Base-by-base conservation (phyloP, 1,140 invertebrate genomes). In the Amyelois transitella region DNA sequence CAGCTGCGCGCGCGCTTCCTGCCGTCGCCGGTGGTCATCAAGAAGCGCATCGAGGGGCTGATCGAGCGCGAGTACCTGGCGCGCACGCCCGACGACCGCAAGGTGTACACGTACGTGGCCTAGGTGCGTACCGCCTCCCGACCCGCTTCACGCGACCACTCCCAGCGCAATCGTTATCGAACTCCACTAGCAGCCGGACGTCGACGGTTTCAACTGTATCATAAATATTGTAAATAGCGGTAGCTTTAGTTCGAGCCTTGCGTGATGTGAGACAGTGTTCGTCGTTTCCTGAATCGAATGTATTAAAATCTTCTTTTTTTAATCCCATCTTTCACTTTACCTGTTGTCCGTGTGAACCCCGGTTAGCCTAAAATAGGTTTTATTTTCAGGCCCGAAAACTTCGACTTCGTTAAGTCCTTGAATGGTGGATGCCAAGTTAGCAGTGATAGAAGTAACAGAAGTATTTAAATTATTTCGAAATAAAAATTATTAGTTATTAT, bases 51-150 rank as follows among this genome's bases (percentile, higher is more conserved):
- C 80, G 98, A 99, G 91, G 97, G 97, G 50, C 93, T 99, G 66
- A 99, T 99, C 84, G 98, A 99, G 90, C 91, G 98, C 67, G 98
- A 99, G 91, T 99, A 99, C 91, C 91, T 99, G 78, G 96, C 97
- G 56, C 93, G 98, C 88, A 98, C 97, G 70, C 93, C 96, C 56
- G 97, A 99, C 89, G 97, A 99, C 91, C 94, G 95, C 86, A 97
- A 97, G 92, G 92, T 96, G 66, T 97, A 97, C 90, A 96, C 95
- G 64, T 97, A 97, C 88, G 95, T 97, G 84, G 95, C 96, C 90
- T 97, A 94, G 93, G 88, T 88, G 72, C 74, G 72, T 76, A 71
- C 64, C 55, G 18, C 43, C 7, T 43, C 56, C 55, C 56, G 18
- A 32, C 22, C 45, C 5, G 25, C 0, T 18, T 12, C 52, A 22